Evolutionary conservation across 2,113 vertebrate genomes (phyloP), one percentile per base, ranked within the genome.

Genomic region (Nicator chloris): DNA sequence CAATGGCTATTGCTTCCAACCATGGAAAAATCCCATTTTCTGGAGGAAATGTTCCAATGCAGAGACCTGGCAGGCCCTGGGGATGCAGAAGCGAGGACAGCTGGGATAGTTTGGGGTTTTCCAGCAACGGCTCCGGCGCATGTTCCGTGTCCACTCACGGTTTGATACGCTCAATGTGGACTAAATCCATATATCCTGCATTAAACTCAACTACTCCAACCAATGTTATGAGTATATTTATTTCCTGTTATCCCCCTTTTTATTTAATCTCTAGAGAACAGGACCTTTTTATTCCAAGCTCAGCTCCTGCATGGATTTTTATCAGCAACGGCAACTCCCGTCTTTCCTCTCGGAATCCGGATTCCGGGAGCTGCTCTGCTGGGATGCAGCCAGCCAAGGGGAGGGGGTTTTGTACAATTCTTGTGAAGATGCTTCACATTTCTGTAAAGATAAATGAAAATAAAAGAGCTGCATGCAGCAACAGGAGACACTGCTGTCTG

Each of bases 391-490:
- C 93, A 84, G 96, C 94, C 79, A 40, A 65, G 70, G 89, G 86
- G 90, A 86, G 90, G 93, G 18, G 84, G 6, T 57, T 98, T 98
- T 98, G 98, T 98, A 98, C 98, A 88, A 97, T 97, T 69, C 95
- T 93, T 96, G 97, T 95, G 92, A 96, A 97, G 97, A 95, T 85
- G 96, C 97, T 98, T 98, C 97, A 97, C 86, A 19, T 96, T 92
- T 95, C 95, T 98, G 98, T 97, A 96, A 94, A 98, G 98, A 98
- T 45, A 77, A 84, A 66, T 16, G 97, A 81, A 84, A 99, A 99
- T 98, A 98, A 98, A 98, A 92, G 97, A 82, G 97, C 98, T 98
- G 98, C 99, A 98, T 98, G 98, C 98, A 98, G 98, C 98, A 97
- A 95, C 59, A 83, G 54, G 0, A 35, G 42, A 61, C 31, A 7